Conservation (phyloP, 2,113 vertebrate species). For the Thinocorus orbignyianus region DNA sequence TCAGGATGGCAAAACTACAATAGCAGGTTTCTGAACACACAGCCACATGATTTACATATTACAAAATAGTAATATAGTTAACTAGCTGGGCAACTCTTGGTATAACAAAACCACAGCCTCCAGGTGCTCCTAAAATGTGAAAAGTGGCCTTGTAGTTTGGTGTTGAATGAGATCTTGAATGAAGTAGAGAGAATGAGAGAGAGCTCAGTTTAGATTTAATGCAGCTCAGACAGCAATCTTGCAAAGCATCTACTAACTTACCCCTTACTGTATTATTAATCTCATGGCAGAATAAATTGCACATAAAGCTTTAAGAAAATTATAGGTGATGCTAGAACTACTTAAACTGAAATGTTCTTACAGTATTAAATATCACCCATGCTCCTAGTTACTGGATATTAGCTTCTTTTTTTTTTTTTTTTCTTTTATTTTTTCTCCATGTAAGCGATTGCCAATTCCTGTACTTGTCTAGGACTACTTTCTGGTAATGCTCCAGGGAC, state of each 20-base stretch:
- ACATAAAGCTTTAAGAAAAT: not conserved
- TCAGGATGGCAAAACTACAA: not conserved
- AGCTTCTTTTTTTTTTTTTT: not conserved
- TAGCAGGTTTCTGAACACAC: not conserved
- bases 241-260: not conserved
- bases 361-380: not conserved
- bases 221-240: not conserved
- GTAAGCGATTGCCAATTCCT: not conserved
- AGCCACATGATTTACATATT: not conserved
- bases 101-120: not conserved
- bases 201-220: not conserved
- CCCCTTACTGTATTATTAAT: not conserved
- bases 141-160: not conserved
- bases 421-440: not conserved
- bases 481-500: not conserved
- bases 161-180: not conserved
- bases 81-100: accelerated
- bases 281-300: not conserved
- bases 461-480: not conserved
- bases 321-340: not conserved
- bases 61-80: not conserved
- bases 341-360: not conserved
- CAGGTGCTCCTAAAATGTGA: not conserved
- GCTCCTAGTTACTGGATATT: not conserved
- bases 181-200: not conserved